Evolutionary conservation across 2,113 vertebrate species (phyloP), one percentile per base, ranked within the genome.

Genomic region (Caranx ignobilis): DNA sequence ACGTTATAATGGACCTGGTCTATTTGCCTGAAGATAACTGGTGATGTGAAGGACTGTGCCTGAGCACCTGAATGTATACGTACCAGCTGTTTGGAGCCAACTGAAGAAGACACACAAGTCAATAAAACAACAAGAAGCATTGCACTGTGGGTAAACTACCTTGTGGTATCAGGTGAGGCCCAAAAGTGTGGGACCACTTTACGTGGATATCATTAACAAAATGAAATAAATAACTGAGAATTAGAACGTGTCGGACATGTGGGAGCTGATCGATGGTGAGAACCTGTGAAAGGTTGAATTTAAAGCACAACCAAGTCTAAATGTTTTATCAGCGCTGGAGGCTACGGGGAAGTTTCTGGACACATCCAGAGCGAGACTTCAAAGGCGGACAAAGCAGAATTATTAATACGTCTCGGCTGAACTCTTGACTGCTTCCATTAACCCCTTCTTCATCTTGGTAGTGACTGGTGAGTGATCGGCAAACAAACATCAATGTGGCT

Each of bases 401-500:
- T 50, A 18, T 50, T 50, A 50, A 50, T 50, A n/a, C 26, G 26
- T 19, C 8, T 7, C 19, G 47, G 47, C 5, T 48, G 16, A 16
- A 48, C 47, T 50, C 18, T 50, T 19, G 48, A 50, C 48, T 18
- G 19, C 18, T 9, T 5, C 6, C 18, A 50, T 9, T 19, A 9
- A 50, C 18, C 48, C 48, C 3, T 48, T 10, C 16, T 48, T 48
- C 47, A 48, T 18, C 47, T 48, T 48, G 47, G 6, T 48, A 18
- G 16, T 19, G 18, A 50, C 9, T 21, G 60, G 3, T 34, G n/a
- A n/a, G 2, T 34, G 77, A 73, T 59, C 41, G 6, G 26, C 9
- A 10, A 57, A 64, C 59, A 41, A 60, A 45, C 82, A 64, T 26
- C 26, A 72, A 76, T 54, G 37, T 68, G 71, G 71, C 45, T 19